phyloP scores from a whole-genome alignment of 2,888 invertebrate species.

The Nematopogon swammerdamellus region DNA sequence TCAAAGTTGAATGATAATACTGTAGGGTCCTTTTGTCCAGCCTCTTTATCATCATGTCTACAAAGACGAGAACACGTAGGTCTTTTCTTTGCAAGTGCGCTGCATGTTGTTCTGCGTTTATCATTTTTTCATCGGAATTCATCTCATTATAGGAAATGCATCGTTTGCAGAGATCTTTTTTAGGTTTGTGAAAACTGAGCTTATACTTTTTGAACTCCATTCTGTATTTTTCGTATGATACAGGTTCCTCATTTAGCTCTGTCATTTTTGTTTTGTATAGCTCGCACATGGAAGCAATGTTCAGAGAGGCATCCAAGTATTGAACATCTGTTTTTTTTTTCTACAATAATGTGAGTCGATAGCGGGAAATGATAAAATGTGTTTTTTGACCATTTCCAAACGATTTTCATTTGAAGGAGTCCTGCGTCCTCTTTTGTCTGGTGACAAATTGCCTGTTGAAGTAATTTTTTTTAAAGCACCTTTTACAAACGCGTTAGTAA shows the following conservation, averaged over 20 bases:
- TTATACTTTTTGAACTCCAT: constrained; percentile 8
- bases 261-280: too few relatives aligned
- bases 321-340: neutral
- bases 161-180: constrained; percentile 17
- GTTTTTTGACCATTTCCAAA: constrained; percentile 10
- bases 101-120: too few relatives aligned
- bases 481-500: constrained; percentile 11
- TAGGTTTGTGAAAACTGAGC: constrained; percentile 14
- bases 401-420: constrained; percentile 8
- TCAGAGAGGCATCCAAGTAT: too few relatives aligned
- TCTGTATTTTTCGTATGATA: too few relatives aligned
- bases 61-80: constrained; percentile 11
- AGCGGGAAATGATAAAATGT: constrained; percentile 14
- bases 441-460: constrained; percentile 9
- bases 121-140: constrained; percentile 7
- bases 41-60: constrained; percentile 17
- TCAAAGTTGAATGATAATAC: constrained; percentile 18
- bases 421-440: constrained; percentile 13
- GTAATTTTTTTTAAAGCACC: constrained; percentile 12
- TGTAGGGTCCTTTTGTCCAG: constrained; percentile 10
- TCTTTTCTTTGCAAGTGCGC: constrained; percentile 8
- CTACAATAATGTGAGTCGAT: constrained; percentile 17
- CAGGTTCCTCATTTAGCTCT: too few relatives aligned
- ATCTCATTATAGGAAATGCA: constrained; percentile 13
- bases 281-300: too few relatives aligned